Base-by-base conservation (phyloP, 2,113 vertebrate species). In the Acinonyx jubatus region DNA sequence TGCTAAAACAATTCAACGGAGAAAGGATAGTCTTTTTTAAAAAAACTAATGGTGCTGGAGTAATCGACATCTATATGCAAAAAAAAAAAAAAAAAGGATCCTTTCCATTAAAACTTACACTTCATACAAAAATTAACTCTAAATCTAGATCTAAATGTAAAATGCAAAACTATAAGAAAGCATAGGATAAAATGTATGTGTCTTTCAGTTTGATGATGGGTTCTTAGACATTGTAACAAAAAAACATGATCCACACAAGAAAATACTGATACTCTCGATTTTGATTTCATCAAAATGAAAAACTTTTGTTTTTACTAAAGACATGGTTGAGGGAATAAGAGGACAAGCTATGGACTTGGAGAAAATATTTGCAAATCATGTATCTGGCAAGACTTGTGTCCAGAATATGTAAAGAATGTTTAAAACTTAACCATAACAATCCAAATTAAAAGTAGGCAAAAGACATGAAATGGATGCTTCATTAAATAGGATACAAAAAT, bases 231-330 rank as follows among this genome's bases (percentile, higher is more conserved):
- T 16, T n/a, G n/a, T 66, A 84, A 83, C 18, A 84, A 25, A 89
- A 89, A 61, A 78, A 65, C 36, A 68, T 45, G 38, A 78, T 48
- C 57, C 27, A 79, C 31, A n/a, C 5, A 79, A 79, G 63, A 69
- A 95, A 89, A 89, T 57, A 68, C 11, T 52, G 57, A 95, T 50
- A 61, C 38, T 50, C 25, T 68, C 25, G 11, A 86, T 79, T 91
- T 71, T 18, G 15, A 86, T 79, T 91, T 79, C 25, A 91, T 68
- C 80, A 61, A 92, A 91, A 80, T 91, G 66, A 79, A 86, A 71
- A 85, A 79, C 25, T 11, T 95, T 68, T 33, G 25, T 31, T 84
- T 84, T 12, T 63, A n/a, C 15, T 38, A 91, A 85, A 61, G 25
- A 82, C 52, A 69, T 14, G 10, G 15, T 69, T 85, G 65, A 76